Evolutionary conservation across 2,888 invertebrate species (phyloP).

Genomic region (Yponomeuta malinellus): DNA sequence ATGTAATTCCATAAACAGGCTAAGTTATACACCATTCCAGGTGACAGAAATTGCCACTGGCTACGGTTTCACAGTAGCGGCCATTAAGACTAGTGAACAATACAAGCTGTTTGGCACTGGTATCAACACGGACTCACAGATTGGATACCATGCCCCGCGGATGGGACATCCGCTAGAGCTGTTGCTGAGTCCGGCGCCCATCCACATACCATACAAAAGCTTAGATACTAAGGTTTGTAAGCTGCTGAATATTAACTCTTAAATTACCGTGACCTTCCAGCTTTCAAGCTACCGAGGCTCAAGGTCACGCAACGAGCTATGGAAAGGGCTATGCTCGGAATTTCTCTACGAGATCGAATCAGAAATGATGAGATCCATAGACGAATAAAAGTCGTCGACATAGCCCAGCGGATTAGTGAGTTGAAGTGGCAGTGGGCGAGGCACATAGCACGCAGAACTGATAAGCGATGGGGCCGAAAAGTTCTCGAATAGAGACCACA

Average conservation of each 20-base stretch:
- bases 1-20: neutral
- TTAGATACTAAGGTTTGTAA: constrained; percentile 67
- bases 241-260: neutral
- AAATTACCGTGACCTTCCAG: neutral
- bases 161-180: constrained; percentile 80
- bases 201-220: constrained; percentile 79
- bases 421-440: too few species aligned
- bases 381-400: too few species aligned
- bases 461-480: too few species aligned
- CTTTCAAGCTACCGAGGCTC: too few species aligned
- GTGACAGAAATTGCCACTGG: constrained; percentile 86
- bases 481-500: too few species aligned
- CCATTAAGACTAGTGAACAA: constrained; percentile 78
- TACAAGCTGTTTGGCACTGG: constrained; percentile 90
- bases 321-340: too few species aligned
- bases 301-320: too few species aligned
- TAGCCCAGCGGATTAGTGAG: too few species aligned
- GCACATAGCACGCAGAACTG: too few species aligned
- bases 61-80: constrained; percentile 91
- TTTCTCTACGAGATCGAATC: too few species aligned
- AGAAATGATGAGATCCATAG: too few species aligned
- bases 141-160: constrained; percentile 83
- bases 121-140: constrained; percentile 93
- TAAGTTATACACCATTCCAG: constrained; percentile 41
- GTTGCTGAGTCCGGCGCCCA: constrained; percentile 82